These are phyloP conservation scores for Leucosticte australis DNA, from an alignment of 2,113 vertebrate genomes.

Conservation along the genomic window DNA sequence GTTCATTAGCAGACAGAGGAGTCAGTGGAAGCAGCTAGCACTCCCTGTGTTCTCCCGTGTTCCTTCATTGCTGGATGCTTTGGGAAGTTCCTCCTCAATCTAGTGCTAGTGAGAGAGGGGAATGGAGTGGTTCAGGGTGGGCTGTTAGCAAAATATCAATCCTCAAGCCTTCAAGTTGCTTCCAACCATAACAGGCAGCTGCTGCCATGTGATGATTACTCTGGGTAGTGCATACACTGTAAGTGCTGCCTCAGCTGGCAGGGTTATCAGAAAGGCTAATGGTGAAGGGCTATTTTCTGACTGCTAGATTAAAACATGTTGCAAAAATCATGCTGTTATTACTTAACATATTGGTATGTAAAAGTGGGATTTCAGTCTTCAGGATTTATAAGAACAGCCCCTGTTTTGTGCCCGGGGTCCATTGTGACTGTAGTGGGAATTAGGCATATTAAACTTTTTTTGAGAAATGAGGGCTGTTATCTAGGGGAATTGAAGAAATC, in stretches of 20 bases:
- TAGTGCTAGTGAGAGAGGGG: background rate
- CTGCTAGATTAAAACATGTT: background rate
- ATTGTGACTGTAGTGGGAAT: background rate
- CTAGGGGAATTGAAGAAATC: background rate
- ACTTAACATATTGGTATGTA: background rate
- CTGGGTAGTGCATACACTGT: fast-evolving
- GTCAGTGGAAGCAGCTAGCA: background rate
- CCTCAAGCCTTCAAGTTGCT: background rate
- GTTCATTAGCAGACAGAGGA: background rate
- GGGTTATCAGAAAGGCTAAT: background rate
- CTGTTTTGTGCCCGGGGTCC: background rate
- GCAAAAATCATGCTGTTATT: background rate
- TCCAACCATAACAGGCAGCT: fast-evolving
- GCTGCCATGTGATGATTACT: background rate
- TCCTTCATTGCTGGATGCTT: background rate
- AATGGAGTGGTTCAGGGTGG: background rate
- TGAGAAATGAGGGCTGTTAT: background rate
- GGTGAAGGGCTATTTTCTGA: background rate
- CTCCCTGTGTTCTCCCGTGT: background rate
- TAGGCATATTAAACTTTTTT: background rate
- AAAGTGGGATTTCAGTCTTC: background rate
- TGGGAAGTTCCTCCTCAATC: background rate
- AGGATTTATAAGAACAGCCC: background rate
- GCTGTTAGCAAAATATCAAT: background rate
- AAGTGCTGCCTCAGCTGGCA: background rate